A percentile compares a stretch with the other conserved stretches of the same genome.
phyloP scores from a whole-genome alignment of 1,140 invertebrate genomes.

The Latrodectus geometricus region DNA sequence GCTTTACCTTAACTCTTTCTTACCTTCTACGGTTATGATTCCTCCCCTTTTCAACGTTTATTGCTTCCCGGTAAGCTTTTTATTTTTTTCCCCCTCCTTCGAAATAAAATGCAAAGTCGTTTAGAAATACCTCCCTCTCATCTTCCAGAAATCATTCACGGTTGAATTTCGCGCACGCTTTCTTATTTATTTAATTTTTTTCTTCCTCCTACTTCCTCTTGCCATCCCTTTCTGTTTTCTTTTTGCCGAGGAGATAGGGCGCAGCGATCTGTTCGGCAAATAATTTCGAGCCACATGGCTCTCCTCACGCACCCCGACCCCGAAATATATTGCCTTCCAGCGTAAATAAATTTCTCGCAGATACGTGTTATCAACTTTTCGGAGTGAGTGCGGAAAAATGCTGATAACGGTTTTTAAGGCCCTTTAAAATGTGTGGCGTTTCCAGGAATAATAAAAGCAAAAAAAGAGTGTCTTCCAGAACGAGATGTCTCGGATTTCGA shows the following conservation, averaged over 20 bases:
- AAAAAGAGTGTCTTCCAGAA: neutral
- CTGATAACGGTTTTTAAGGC: conserved; percentile 43
- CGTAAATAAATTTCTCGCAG: conserved; percentile 56
- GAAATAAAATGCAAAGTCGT: conserved; percentile 20
- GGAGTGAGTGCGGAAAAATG: conserved; percentile 47
- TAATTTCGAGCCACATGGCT: conserved; percentile 46
- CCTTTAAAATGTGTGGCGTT: conserved; percentile 16
- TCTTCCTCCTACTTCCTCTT: neutral
- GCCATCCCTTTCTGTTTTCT: neutral
- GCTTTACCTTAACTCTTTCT: too few relatives aligned
- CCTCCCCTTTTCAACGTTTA: too few relatives aligned
- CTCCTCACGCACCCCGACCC: neutral
- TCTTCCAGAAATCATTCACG: conserved; percentile 18
- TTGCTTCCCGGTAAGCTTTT: too few relatives aligned
- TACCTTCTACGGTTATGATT: too few relatives aligned
- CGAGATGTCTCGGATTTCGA: conserved; percentile 37
- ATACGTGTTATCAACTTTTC: conserved; percentile 47
- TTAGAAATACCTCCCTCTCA: conserved; percentile 23
- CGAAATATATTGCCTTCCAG: conserved; percentile 54
- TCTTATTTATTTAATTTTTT: conserved; percentile 2
- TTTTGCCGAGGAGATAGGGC: conserved; percentile 22
- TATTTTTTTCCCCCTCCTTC: neutral
- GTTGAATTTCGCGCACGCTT: conserved; percentile 11
- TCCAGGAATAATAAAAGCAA: neutral
- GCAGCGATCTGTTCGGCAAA: conserved; percentile 44